These are phyloP conservation scores for Spatula versicolor DNA, from an alignment of 2,797 vertebrate genomes.

Conservation along the genomic window DNA sequence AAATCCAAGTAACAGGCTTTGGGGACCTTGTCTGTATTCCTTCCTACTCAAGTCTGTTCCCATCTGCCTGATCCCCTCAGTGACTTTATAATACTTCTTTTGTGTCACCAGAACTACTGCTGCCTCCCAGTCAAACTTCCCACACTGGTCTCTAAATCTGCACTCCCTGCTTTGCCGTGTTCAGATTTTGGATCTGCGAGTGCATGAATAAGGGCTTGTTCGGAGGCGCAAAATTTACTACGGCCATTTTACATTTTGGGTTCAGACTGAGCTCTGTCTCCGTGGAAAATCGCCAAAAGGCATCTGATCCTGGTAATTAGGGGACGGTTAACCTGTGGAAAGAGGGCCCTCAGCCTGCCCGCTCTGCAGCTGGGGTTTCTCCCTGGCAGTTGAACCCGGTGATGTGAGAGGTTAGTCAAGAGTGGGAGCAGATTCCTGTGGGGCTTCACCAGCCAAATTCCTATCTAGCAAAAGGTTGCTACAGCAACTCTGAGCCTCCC, in stretches of 20 bases:
- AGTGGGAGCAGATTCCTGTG: slow-evolving; percentile 59
- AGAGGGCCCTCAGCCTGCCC: neutral
- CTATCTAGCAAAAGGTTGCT: slow-evolving; percentile 62
- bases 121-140: slow-evolving; percentile 53
- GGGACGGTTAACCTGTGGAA: slow-evolving; percentile 16
- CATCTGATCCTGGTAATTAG: neutral
- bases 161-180: neutral
- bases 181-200: neutral
- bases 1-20: slow-evolving; percentile 46
- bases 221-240: slow-evolving; percentile 14
- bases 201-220: neutral
- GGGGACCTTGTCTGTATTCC: slow-evolving; percentile 62
- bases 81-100: slow-evolving; percentile 60
- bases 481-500: slow-evolving; percentile 62
- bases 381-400: slow-evolving; percentile 27
- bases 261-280: neutral
- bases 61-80: slow-evolving; percentile 65
- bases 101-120: slow-evolving; percentile 60
- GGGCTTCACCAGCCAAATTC: slow-evolving; percentile 67
- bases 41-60: slow-evolving; percentile 69
- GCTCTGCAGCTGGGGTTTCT: slow-evolving; percentile 47
- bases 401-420: slow-evolving; percentile 59
- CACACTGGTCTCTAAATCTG: slow-evolving; percentile 4
- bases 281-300: neutral
- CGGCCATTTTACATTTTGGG: neutral